Evolutionary conservation across 2,888 invertebrate species (phyloP), one percentile per base, ranked within the genome.

Genomic region (Oligia latruncula): DNA sequence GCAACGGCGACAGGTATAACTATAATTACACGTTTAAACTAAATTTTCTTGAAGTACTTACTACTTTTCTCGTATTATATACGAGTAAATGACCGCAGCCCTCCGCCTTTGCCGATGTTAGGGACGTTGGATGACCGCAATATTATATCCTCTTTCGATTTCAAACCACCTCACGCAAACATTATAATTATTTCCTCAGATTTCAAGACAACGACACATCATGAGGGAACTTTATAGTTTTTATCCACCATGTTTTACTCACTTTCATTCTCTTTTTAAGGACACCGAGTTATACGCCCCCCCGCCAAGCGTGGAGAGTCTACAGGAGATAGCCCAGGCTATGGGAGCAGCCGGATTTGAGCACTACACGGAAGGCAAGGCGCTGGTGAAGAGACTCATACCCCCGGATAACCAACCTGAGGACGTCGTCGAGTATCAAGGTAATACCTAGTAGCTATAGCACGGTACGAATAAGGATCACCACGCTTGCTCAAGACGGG

Each of bases 331-430:
- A 68, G 97, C 97, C 9, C 95, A 97, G 83, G 97, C 96, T 43
- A 96, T 97, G 95, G 97, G 97, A 0, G 97, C 97, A 0, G 97
- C 97, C 0, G 96, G 96, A 20, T 97, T 97, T 90, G 97, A 97
- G 86, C 93, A 95, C 87, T 94, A 95, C 90, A 95, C 96, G 3
- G 96, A 96, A 66, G 96, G 97, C 2, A 93, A 95, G 74, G 93
- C 96, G 11, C 92, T 97, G 70, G 96, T 96, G 49, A 97, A 97
- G 90, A 87, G 97, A 35, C 95, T 96, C 65, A 97, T 96, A 78
- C 96, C 95, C 1, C 94, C 94, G 4, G 93, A 95, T 80, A 94
- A 93, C 77, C 95, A 96, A 79, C 95, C 96, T 0, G 95, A 95
- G 13, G 97, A 97, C 87, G 92, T 96, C 74, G 96, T 97, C 71